Conservation (phyloP, 1,140 invertebrate genomes). For the Diachasmimorpha longicaudata region DNA sequence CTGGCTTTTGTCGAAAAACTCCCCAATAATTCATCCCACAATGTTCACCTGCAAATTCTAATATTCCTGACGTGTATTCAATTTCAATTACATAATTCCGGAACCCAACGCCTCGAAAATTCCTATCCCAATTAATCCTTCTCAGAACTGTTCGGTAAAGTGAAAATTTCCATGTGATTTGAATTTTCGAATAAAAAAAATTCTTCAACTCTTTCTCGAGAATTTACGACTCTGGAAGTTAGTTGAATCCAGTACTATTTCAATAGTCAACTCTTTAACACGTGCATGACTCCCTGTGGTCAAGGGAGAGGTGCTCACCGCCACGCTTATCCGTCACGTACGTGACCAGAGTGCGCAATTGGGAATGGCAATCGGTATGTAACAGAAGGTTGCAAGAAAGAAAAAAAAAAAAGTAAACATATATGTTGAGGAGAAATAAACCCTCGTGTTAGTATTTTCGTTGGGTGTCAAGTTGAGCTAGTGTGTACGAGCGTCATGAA, state of each 20-base stretch:
- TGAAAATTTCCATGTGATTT: not conserved
- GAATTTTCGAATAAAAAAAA: not conserved
- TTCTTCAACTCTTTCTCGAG: not conserved
- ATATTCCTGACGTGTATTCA: too few relatives aligned
- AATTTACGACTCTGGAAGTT: not conserved
- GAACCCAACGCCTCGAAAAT: too few relatives aligned
- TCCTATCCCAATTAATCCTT: too few relatives aligned
- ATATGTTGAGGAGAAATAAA: not conserved
- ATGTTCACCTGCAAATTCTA: too few relatives aligned
- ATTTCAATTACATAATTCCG: too few relatives aligned
- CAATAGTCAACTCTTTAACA: not conserved
- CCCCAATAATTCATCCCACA: too few relatives aligned
- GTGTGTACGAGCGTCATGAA: not conserved
- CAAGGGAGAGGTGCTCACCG: slow-evolving; percentile 24
- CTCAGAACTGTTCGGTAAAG: not conserved
- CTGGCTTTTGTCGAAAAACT: too few relatives aligned
- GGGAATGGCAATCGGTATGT: slow-evolving; percentile 18
- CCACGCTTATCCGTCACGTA: slow-evolving; percentile 28
- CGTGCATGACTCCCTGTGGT: slow-evolving; percentile 12
- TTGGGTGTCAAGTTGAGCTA: slow-evolving; percentile 1
- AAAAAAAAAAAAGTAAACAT: not conserved
- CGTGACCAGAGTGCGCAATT: slow-evolving; percentile 30
- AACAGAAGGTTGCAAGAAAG: not conserved
- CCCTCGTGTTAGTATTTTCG: not conserved
- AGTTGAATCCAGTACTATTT: not conserved